These are phyloP conservation scores for Xylota sylvarum DNA, from an alignment of 2,888 invertebrate genomes.

Conservation along the genomic window DNA sequence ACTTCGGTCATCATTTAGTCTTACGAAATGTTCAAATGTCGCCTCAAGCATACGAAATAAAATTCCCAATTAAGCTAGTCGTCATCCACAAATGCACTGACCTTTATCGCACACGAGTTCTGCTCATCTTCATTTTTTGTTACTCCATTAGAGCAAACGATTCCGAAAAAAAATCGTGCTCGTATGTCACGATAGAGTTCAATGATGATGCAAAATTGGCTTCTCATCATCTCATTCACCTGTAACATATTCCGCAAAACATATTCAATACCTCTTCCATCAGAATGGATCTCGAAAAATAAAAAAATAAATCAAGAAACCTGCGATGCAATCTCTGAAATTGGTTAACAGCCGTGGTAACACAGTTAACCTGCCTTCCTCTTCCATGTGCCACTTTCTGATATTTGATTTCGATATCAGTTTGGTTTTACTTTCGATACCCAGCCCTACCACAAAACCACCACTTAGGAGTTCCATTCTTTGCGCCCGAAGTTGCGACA, in stretches of 20 bases:
- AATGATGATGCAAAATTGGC: conserved; percentile 8
- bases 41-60: neutral
- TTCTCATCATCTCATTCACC: conserved; percentile 39
- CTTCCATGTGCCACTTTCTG: conserved; percentile 41
- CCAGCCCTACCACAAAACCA: conserved; percentile 34
- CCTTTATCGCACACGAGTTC: conserved; percentile 51
- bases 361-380: conserved; percentile 35
- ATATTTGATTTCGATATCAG: conserved; percentile 55
- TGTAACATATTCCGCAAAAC: conserved; percentile 28
- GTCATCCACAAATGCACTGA: conserved; percentile 6
- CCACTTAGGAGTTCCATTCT: neutral
- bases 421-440: conserved; percentile 50
- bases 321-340: conserved; percentile 48
- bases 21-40: neutral
- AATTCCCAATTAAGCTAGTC: neutral
- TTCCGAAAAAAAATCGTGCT: conserved; percentile 49
- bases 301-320: conserved; percentile 3
- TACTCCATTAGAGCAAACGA: conserved; percentile 15
- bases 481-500: conserved; percentile 9
- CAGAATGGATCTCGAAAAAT: neutral
- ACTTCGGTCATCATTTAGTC: no score
- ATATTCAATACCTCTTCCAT: neutral
- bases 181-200: conserved; percentile 53
- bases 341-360: conserved; percentile 53
- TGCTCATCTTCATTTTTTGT: conserved; percentile 33